phyloP scores from a whole-genome alignment of 2,797 vertebrate genomes.

The Pangasius sanitwongsei region DNA sequence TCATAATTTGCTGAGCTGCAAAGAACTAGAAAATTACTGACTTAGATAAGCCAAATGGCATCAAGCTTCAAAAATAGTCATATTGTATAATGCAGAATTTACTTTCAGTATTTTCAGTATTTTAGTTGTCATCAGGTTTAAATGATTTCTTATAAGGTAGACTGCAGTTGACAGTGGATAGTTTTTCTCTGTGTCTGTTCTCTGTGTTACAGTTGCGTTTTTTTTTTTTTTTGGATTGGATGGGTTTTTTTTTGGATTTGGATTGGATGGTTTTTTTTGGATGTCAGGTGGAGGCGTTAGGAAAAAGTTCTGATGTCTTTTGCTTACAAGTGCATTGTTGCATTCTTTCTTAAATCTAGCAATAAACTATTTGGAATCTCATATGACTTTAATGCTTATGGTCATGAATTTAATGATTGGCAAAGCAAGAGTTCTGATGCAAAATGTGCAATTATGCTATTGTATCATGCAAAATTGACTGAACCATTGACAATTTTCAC shows the following conservation, averaged over 20 bases:
- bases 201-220: neutral
- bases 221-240: neutral
- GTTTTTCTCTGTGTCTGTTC: neutral
- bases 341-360: neutral
- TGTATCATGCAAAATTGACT: constrained; percentile 51
- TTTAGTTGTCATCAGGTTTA: constrained; percentile 6
- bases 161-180: neutral
- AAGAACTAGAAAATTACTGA: constrained; percentile 25
- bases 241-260: neutral
- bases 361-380: constrained; percentile 1
- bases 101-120: constrained; percentile 18
- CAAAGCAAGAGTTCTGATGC: constrained; percentile 50
- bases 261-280: neutral
- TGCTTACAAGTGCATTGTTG: neutral
- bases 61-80: constrained; percentile 21
- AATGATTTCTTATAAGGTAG: neutral
- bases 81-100: constrained; percentile 16
- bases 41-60: constrained; percentile 34
- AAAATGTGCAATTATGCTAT: constrained; percentile 53
- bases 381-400: constrained; percentile 30
- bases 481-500: constrained; percentile 45
- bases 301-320: neutral
- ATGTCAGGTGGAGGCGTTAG: neutral
- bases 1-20: constrained; percentile 41
- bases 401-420: constrained; percentile 27